Evolutionary conservation across 2,888 invertebrate genomes (phyloP).

Genomic region (Conops quadrifasciatus): DNA sequence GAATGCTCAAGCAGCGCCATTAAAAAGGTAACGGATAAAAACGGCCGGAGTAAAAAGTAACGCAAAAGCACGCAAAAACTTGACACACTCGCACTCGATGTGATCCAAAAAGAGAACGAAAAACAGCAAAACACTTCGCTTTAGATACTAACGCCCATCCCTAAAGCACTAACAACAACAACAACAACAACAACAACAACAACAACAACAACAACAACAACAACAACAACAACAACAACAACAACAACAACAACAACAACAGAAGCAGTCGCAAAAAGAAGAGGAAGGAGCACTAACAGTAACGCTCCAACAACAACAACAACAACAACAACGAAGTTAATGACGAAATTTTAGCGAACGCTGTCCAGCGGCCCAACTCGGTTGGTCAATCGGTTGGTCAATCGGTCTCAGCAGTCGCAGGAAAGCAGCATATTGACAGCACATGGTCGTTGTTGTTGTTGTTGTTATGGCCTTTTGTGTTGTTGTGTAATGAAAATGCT

Average conservation of each 20-base stretch:
- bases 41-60: constrained; percentile 10
- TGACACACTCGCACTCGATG: constrained; percentile 7
- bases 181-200: neutral
- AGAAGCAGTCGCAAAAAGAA: too few relatives aligned
- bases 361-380: too few relatives aligned
- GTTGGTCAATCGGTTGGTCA: neutral
- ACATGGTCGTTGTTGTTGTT: too few relatives aligned
- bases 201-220: neutral
- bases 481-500: too few relatives aligned
- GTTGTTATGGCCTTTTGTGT: too few relatives aligned
- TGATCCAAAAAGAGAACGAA: neutral
- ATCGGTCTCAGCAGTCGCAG: too few relatives aligned
- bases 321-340: too few relatives aligned
- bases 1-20: constrained; percentile 34
- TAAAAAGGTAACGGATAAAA: constrained; percentile 24
- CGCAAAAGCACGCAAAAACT: neutral
- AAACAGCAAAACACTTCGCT: neutral
- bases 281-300: constrained; percentile 9
- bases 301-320: neutral
- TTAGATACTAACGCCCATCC: neutral
- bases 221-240: neutral
- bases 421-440: too few relatives aligned
- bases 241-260: neutral
- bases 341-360: too few relatives aligned
- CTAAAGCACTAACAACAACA: constrained; percentile 10